phyloP scores from a whole-genome alignment of 1,140 invertebrate species.

The Halyomorpha halys region DNA sequence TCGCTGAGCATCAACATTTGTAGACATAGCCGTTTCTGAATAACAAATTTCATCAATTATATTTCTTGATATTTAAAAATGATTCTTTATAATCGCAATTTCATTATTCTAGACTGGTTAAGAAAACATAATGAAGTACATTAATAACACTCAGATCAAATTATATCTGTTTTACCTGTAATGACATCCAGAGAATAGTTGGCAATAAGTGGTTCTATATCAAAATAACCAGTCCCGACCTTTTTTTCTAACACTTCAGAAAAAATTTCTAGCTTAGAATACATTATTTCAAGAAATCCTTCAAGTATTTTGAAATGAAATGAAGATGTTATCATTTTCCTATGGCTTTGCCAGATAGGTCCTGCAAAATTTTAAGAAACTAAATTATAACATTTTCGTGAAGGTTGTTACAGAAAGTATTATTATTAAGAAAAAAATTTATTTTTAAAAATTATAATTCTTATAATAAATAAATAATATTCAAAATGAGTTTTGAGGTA shows the following conservation, averaged over 20 bases:
- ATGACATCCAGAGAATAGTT: slow-evolving; percentile 7
- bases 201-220: neutral
- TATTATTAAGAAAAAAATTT: too few relatives aligned
- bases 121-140: too few relatives aligned
- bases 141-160: too few relatives aligned
- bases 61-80: too few relatives aligned
- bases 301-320: slow-evolving; percentile 13
- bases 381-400: too few relatives aligned
- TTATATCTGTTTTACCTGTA: neutral
- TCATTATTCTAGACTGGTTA: too few relatives aligned
- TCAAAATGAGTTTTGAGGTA: too few relatives aligned
- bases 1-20: slow-evolving; percentile 1
- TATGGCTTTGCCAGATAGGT: neutral
- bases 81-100: too few relatives aligned
- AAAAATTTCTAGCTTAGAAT: neutral
- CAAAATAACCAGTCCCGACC: slow-evolving; percentile 1
- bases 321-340: neutral
- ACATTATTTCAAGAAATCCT: slow-evolving; percentile 1
- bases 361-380: neutral
- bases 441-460: too few relatives aligned
- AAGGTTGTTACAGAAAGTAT: too few relatives aligned
- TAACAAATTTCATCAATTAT: too few relatives aligned
- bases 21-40: slow-evolving; percentile 6
- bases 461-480: too few relatives aligned
- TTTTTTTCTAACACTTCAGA: neutral